These are phyloP conservation scores for Caenorhabditis sp. DNA, from an alignment of 2,888 invertebrate species.

Conservation along the genomic window DNA sequence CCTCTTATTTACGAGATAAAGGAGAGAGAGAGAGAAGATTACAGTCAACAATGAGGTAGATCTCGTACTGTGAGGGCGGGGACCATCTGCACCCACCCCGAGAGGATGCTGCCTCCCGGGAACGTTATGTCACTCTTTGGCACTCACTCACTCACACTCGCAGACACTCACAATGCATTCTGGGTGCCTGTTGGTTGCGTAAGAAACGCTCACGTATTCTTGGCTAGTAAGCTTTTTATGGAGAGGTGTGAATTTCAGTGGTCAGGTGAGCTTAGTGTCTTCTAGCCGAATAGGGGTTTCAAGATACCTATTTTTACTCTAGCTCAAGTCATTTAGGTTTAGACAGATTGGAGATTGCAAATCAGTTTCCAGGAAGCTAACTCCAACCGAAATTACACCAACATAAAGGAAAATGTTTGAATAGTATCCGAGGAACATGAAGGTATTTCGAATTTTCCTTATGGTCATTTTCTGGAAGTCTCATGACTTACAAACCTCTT, in stretches of 20 bases:
- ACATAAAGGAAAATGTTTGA: too few species aligned
- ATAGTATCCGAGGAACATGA: too few species aligned
- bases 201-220: background rate
- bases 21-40: slow-evolving; percentile 24
- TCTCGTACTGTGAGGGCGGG: slow-evolving; percentile 3
- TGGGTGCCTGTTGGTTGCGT: slow-evolving; percentile 26
- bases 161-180: background rate
- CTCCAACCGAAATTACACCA: too few species aligned
- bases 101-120: slow-evolving; percentile 1
- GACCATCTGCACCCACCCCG: slow-evolving; percentile 26
- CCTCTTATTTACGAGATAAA: slow-evolving; percentile 29
- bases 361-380: too few species aligned
- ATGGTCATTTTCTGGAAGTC: too few species aligned
- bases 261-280: background rate
- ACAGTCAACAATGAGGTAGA: slow-evolving; percentile 34
- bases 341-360: too few species aligned
- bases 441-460: too few species aligned
- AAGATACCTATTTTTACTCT: too few species aligned
- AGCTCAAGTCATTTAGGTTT: too few species aligned
- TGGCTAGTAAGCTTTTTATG: background rate
- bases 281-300: too few species aligned
- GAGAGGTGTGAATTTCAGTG: background rate
- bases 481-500: too few species aligned
- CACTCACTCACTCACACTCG: slow-evolving; percentile 13
- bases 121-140: slow-evolving; percentile 28